phyloP scores from a whole-genome alignment of 2,113 vertebrate species.

The Hypocryptadius cinnamomeus region DNA sequence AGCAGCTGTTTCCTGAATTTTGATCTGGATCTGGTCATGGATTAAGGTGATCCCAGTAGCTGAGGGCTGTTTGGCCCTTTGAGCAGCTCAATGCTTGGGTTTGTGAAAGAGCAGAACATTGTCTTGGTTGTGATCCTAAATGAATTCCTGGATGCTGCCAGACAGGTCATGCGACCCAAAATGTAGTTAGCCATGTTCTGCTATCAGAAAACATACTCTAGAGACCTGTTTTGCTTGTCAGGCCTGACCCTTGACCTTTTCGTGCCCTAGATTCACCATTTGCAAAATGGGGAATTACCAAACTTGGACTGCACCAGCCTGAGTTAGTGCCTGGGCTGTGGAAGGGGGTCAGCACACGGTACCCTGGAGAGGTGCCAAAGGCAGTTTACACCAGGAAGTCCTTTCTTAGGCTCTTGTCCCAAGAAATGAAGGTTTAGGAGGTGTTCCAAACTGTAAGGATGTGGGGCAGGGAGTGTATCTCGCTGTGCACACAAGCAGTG shows the following conservation, averaged over 20 bases:
- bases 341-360: background rate
- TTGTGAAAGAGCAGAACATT: background rate
- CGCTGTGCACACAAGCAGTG: background rate
- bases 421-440: background rate
- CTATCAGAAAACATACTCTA: background rate
- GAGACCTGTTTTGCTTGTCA: background rate
- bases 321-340: background rate
- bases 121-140: background rate
- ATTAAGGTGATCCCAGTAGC: background rate
- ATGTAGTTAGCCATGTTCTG: background rate
- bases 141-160: background rate
- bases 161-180: background rate
- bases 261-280: rapidly evolving
- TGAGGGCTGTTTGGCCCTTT: background rate
- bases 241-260: background rate
- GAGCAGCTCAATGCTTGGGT: rapidly evolving
- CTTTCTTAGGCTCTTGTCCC: background rate
- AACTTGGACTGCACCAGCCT: background rate
- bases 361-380: background rate
- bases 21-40: background rate
- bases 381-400: background rate
- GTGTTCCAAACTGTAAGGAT: background rate
- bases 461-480: background rate
- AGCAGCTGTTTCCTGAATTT: background rate
- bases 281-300: background rate